Conservation (phyloP, 2,888 invertebrate species). For the Actias luna region DNA sequence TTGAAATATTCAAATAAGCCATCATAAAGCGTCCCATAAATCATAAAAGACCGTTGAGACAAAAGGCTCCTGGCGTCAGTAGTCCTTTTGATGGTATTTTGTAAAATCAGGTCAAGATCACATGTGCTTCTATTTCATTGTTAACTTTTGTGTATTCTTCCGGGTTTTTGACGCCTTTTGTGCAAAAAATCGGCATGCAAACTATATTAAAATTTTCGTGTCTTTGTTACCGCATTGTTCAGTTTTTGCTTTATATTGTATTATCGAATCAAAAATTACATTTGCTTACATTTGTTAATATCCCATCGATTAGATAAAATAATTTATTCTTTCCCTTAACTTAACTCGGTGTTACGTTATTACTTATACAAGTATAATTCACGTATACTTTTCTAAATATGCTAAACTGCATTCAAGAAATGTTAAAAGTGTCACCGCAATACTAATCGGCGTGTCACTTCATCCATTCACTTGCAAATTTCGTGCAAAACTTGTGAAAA, state of each 20-base stretch:
- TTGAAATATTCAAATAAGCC: slow-evolving; percentile 75
- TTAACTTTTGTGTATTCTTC: slow-evolving; percentile 74
- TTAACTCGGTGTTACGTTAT: background rate
- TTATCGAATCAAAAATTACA: too few species aligned
- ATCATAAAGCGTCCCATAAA: slow-evolving; percentile 78
- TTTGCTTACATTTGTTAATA: too few species aligned
- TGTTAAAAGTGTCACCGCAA: slow-evolving; percentile 61
- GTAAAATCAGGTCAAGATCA: slow-evolving; percentile 78
- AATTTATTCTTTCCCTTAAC: too few species aligned
- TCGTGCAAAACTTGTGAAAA: slow-evolving; percentile 77
- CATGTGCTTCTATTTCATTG: slow-evolving; percentile 71
- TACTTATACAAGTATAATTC: background rate
- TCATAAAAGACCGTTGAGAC: slow-evolving; percentile 72
- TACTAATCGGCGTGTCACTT: slow-evolving; percentile 77
- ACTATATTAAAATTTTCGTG: slow-evolving; percentile 53
- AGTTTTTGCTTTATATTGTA: slow-evolving; percentile 33
- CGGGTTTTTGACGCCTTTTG: slow-evolving; percentile 63
- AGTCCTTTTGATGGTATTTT: slow-evolving; percentile 60
- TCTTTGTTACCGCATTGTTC: slow-evolving; percentile 34
- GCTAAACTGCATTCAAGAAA: slow-evolving; percentile 65
- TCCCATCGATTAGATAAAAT: too few species aligned
- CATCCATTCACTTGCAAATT: slow-evolving; percentile 81
- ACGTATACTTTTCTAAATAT: slow-evolving; percentile 18
- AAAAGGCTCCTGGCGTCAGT: slow-evolving; percentile 60
- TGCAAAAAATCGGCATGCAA: slow-evolving; percentile 59